Base-by-base conservation (phyloP, 2,797 vertebrate species). In the Xenopus petersii region DNA sequence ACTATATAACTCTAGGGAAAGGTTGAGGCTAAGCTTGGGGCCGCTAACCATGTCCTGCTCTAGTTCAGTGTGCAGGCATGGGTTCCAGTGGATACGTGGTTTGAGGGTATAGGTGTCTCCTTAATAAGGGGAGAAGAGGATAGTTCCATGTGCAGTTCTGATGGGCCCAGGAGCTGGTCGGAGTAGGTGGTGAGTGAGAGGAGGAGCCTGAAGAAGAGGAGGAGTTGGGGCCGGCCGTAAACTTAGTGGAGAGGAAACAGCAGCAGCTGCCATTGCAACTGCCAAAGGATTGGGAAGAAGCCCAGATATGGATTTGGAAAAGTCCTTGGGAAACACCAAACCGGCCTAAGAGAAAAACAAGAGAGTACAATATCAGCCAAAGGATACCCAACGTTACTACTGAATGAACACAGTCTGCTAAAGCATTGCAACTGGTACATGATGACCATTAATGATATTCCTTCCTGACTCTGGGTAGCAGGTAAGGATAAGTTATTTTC, bases 61-160 rank as follows among this genome's bases (percentile, higher is more conserved):
- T 68, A n/a, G 64, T 68, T 73, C 58, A 48, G 36, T 33, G 76
- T 74, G 66, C 71, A 74, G 76, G 71, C 56, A 69, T 46, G 63
- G 54, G 59, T 78, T 78, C 71, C 71, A 78, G 76, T 78, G 76
- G 61, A 78, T 74, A 64, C 56, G 60, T 73, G 67, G 42, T 15
- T 66, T 70, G 49, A 78, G 30, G 71, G 66, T 47, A 74, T 36
- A 59, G 21, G 49, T 5, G 24, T 8, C 49, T 73, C 92, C 79
- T 97, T 94, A 97, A 91, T 97, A 96, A 15, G 95, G 95, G 64
- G 95, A 95, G 88, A 97, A 97, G 77, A 97, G 94, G 82, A 96
- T 95, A 61, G 93, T 94, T 83, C 94, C 94, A 10, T 96, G 95
- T 77, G 94, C 89, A 85, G 94, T 95, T 89, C 95, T 94, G 74